phyloP scores from a whole-genome alignment of 2,113 vertebrate species.

The Patagioenas fasciata region DNA sequence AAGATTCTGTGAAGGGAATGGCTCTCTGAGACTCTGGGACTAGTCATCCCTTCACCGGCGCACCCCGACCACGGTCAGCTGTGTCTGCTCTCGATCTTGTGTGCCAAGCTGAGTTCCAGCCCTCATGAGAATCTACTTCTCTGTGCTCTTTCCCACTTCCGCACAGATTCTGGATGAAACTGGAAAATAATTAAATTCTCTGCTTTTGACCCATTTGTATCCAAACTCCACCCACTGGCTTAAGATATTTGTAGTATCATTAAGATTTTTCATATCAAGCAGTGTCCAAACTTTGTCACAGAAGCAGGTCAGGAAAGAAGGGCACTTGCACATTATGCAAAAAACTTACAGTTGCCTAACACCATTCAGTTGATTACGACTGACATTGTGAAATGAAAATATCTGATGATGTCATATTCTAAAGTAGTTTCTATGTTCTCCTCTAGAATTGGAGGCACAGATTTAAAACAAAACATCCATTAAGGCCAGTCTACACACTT shows the following conservation, averaged over 20 bases:
- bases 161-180: not conserved
- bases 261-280: not conserved
- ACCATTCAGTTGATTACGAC: not conserved
- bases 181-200: not conserved
- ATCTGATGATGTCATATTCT: not conserved
- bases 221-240: not conserved
- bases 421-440: not conserved
- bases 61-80: not conserved
- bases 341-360: not conserved
- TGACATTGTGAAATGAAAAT: constrained; percentile 13
- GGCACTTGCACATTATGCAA: not conserved
- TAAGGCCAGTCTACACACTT: not conserved
- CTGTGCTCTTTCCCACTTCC: not conserved
- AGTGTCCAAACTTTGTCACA: not conserved
- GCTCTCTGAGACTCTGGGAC: not conserved
- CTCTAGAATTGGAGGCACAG: not conserved
- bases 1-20: not conserved
- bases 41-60: not conserved
- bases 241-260: not conserved
- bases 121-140: not conserved
- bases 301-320: not conserved
- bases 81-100: not conserved
- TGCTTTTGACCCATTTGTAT: not conserved
- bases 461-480: not conserved
- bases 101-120: not conserved